Base-by-base conservation (phyloP, 2,113 vertebrate species). In the Phyllopteryx taeniolatus region DNA sequence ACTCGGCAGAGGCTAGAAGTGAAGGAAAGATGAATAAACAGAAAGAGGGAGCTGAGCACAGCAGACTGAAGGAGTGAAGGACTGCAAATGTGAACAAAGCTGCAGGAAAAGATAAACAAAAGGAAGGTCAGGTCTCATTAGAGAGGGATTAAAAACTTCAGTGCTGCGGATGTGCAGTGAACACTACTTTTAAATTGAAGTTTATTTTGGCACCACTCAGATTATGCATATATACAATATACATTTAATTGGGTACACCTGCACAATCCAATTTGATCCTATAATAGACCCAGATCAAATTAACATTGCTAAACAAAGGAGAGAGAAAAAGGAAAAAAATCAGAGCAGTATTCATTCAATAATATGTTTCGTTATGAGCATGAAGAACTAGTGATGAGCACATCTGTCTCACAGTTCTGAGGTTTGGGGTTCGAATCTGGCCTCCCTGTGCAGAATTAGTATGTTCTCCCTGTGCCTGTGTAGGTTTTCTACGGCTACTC, bases 101-200 rank as follows among this genome's bases (percentile, higher is more conserved):
- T 61, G 73, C 20, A 65, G 42, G 74, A 73, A n/a, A 65, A 63
- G 17, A 63, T 14, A 22, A 65, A 31, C 13, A 15, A 14, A 46
- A 75, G 66, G 73, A 46, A 81, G 83, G 77, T 85, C 83, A 79
- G 53, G 71, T 62, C 77, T 86, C 79, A 79, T 84, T 79, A 77
- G 66, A 80, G 75, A 72, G 61, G 74, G 64, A 66, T 76, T 74
- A 76, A 78, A 79, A 69, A 80, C 62, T 78, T 81, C 71, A 72
- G 73, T 17, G 12, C 54, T 80, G 80, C 56, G 73, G 75, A 73
- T 68, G 67, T 27, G 13, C n/a, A 47, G 8, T 46, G 20, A 65
- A 27, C 63, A 46, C 42, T 22, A 14, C 1, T 12, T 64, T 43
- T 43, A 20, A 43, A 20, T 22, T 43, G 5, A 33, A 15, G 19